Conservation (phyloP, 1,140 invertebrate genomes). For the Muscidifurax raptorellus region DNA sequence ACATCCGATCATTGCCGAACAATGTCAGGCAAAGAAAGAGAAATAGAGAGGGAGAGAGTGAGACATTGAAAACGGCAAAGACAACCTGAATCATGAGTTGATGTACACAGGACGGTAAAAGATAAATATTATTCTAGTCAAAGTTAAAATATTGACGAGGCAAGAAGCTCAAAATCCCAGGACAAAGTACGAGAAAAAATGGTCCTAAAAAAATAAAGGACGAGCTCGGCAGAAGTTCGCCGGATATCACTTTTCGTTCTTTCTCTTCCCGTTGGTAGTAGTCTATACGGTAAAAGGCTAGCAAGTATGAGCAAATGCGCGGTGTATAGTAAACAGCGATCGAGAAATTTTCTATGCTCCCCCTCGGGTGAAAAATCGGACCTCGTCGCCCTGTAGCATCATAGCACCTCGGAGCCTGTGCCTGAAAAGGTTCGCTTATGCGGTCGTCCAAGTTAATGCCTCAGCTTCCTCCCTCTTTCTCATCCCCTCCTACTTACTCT, state of each 20-base stretch:
- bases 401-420: background rate
- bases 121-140: constrained; percentile 35
- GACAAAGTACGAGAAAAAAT: background rate
- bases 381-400: background rate
- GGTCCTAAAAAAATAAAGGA: constrained; percentile 43
- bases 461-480: background rate
- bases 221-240: background rate
- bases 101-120: background rate
- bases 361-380: background rate
- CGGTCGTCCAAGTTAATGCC: constrained; percentile 34
- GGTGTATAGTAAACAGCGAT: background rate
- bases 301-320: background rate
- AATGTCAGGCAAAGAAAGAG: background rate
- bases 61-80: background rate
- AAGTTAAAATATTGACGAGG: constrained; percentile 44
- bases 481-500: background rate
- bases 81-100: background rate
- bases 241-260: constrained; percentile 20
- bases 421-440: constrained; percentile 35
- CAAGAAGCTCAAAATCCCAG: constrained; percentile 23
- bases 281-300: background rate
- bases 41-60: background rate
- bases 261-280: background rate
- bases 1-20: background rate
- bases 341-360: background rate